A percentile compares a stretch with the other conserved stretches of the same genome.
Conservation (phyloP, 2,888 invertebrate genomes). For the Drosophila lacicola region DNA sequence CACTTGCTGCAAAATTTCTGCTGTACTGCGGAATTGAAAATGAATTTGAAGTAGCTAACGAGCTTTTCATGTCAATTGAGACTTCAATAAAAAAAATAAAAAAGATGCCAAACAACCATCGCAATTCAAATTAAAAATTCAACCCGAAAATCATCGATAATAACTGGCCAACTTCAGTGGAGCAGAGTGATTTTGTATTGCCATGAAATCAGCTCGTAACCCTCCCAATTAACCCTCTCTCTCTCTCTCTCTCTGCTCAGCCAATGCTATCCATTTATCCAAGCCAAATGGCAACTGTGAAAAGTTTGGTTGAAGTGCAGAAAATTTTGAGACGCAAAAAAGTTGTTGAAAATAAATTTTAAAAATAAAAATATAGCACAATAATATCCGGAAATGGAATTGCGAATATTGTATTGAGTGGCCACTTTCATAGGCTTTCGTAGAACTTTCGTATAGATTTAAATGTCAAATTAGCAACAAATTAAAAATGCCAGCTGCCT, state of each 20-base stretch:
- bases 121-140: conserved; percentile 39
- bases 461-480: conserved; percentile 74
- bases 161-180: conserved; percentile 8
- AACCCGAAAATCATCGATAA: conserved; percentile 31
- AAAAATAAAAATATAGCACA: conserved; percentile 1
- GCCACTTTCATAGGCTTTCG: conserved; percentile 38
- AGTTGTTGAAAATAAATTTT: conserved; percentile 1
- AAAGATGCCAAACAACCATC: conserved; percentile 7
- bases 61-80: conserved; percentile 41
- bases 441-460: conserved; percentile 44
- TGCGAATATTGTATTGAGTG: conserved; percentile 34
- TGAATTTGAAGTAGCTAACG: conserved; percentile 46
- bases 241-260: neutral
- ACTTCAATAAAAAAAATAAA: conserved; percentile 15
- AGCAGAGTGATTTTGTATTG: neutral
- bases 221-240: neutral
- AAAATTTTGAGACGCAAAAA: conserved; percentile 39
- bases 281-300: conserved; percentile 37
- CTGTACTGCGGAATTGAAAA: conserved; percentile 32
- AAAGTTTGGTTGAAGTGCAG: conserved; percentile 46
- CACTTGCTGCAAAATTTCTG: conserved; percentile 42
- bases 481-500: conserved; percentile 67
- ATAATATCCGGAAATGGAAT: conserved; percentile 9
- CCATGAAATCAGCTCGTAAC: conserved; percentile 9
- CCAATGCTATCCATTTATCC: conserved; percentile 10